Conservation (phyloP, 2,888 invertebrate species). For the Sericinus montela region DNA sequence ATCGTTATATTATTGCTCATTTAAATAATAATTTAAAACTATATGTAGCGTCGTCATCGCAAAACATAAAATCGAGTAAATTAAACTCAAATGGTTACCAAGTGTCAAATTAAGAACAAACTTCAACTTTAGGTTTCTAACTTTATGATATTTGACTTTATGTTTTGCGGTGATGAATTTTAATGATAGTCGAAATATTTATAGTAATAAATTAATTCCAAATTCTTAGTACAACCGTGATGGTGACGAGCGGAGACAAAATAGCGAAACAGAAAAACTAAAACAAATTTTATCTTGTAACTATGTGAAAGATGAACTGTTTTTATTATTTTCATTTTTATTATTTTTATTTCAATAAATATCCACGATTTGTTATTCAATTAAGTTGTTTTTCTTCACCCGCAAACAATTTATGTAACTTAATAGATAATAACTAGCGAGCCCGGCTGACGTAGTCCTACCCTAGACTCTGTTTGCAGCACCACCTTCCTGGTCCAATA, state of each 20-base stretch:
- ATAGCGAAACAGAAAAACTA: conserved; percentile 62
- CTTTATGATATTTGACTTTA: conserved; percentile 5
- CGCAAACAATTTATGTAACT: too few species aligned
- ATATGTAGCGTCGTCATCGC: conserved; percentile 8
- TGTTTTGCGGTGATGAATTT: conserved; percentile 13
- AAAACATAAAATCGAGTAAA: conserved; percentile 6
- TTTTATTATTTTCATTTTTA: conserved; percentile 79
- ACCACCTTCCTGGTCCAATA: too few species aligned
- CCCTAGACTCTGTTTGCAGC: too few species aligned
- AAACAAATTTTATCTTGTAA: conserved; percentile 78
- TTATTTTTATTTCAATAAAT: conserved; percentile 80
- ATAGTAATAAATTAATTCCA: conserved; percentile 13
- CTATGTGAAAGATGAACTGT: conserved; percentile 75
- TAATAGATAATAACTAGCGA: too few species aligned
- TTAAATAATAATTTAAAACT: conserved; percentile 8
- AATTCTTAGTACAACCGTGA: conserved; percentile 17
- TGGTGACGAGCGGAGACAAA: conserved; percentile 56
- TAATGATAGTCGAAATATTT: conserved; percentile 12
- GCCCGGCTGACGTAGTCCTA: too few species aligned
- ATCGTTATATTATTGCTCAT: conserved; percentile 18
- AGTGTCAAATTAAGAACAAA: background rate
- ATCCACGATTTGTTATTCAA: conserved; percentile 78
- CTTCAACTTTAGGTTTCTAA: too few species aligned
- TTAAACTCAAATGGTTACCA: background rate
- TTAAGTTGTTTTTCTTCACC: conserved; percentile 42